phyloP scores from a whole-genome alignment of 2,888 invertebrate species.

The Acronicta leporina region DNA sequence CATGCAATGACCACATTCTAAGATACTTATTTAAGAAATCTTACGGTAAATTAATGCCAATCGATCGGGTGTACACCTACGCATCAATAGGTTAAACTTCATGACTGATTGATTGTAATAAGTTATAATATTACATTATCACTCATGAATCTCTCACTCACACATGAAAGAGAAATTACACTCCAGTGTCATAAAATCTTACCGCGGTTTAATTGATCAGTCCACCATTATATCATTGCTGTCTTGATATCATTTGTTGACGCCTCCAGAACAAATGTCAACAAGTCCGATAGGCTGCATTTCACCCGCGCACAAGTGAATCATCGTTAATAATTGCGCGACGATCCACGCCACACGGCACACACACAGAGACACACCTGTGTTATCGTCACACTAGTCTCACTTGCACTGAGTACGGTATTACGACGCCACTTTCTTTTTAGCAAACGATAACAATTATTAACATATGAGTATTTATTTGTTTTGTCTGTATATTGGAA shows the following conservation, averaged over 20 bases:
- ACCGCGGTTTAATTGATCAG: conserved; percentile 82
- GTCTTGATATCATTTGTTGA: conserved; percentile 86
- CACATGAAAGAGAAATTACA: conserved; percentile 10
- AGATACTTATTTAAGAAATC: conserved; percentile 14
- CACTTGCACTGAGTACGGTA: conserved; percentile 58
- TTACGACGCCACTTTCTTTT: conserved; percentile 67
- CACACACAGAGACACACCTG: conserved; percentile 81
- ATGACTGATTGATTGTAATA: background rate
- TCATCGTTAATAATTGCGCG: conserved; percentile 89
- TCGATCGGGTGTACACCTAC: conserved; percentile 24
- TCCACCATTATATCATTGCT: conserved; percentile 83
- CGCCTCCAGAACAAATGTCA: conserved; percentile 85
- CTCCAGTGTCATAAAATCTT: conserved; percentile 55
- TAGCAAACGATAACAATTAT: conserved; percentile 65
- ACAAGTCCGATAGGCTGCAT: conserved; percentile 88
- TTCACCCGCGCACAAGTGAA: conserved; percentile 88
- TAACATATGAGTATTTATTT: conserved; percentile 64
- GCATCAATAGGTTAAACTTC: conserved; percentile 12
- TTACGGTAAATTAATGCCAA: conserved; percentile 20
- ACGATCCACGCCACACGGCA: conserved; percentile 85
- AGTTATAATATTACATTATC: background rate
- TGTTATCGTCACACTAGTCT: conserved; percentile 78
- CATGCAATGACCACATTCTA: background rate
- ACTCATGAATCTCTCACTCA: too few relatives aligned
- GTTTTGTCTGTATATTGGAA: conserved; percentile 67